Evolutionary conservation across 2,797 vertebrate species (phyloP), one percentile per base, ranked within the genome.

Genomic region (Gallirallus australis): DNA sequence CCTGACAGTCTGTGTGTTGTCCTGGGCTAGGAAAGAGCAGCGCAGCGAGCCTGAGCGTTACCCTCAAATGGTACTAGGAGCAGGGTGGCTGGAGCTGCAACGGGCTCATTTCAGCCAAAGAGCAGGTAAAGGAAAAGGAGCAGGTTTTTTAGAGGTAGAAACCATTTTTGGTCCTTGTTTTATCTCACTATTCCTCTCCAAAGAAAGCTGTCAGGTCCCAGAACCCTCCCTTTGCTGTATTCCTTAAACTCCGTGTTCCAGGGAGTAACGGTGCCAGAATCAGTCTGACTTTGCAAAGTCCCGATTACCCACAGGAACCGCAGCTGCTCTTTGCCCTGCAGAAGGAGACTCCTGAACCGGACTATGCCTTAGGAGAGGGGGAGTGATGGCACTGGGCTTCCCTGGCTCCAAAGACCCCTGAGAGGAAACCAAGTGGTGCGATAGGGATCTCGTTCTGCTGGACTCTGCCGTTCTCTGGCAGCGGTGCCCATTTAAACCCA

Each of bases 391-490:
- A 39, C 64, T 45, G 86, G 35, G 57, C 50, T 63, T 71, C 64
- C 61, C 52, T 66, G 66, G 73, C 77, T 79, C 82, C 11, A 3
- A n/a, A 54, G 52, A 17, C 3, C 5, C 13, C 18, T 20, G 66
- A 42, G 21, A 31, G 21, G 37, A 59, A 87, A 7, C 45, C 52
- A 1, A 21, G 33, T 0, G 15, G 39, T 19, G 63, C 28, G 82
- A 7, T 6, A 6, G 7, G 59, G 63, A 23, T 28, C 7, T 28
- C 8, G 15, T 52, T 35, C 17, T 31, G 61, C 57, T 16, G 65
- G 76, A 8, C 57, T 53, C 15, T 2, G n/a, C 39, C 0, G 0
- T 40, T 73, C 57, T 75, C 63, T 4, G 11, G 23, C 2, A 37
- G 37, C 37, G 37, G 37, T 37, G 12, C 15, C 10, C 28, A 35